Base-by-base conservation (phyloP, 2,113 vertebrate genomes). In the Vicugna pacos region DNA sequence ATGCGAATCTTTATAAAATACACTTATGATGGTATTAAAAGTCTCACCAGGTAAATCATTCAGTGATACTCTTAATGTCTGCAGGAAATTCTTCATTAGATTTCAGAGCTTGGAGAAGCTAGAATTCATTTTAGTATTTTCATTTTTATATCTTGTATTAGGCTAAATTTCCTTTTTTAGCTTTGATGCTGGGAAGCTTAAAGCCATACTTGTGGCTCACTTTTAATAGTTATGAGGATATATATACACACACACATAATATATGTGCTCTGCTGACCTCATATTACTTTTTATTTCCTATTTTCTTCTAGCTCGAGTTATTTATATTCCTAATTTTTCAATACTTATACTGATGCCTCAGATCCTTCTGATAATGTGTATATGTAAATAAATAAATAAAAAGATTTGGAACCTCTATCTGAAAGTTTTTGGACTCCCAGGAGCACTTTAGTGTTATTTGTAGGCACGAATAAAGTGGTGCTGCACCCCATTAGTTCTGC, bases 241-340 rank as follows among this genome's bases (percentile, higher is more conserved):
- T 30, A 12, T 38, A 28, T 24, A 20, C 38, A 42, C 38, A 42
- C 38, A 4, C 38, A 42, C 3, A 15, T 6, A 20, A 26, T 30
- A n/a, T 15, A 16, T 30, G 22, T 91, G 4, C 1, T 92, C 28
- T 90, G 20, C 48, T 94, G 56, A 50, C 20, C 12, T 69, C 16
- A 7, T 65, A 26, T 54, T 85, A 72, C 17, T 97, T 89, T 60
- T 70, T 75, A 8, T 91, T 97, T 93, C n/a, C 30, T 79, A 0
- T 87, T 87, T 92, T 93, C 20, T 95, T 10, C 75, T 89, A 87
- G 30, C 26, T 81, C 24, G 7, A 92, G 52, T 90, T 90, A n/a
- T 28, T 82, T 82, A 72, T 72, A 2, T 73, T 96, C 7, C 56
- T 83, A 58, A 67, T 77, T 38, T 79, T 93, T 85, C 85, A 84